Evolutionary conservation across 30 jellyfish, hydroid and myxozoan species (phyloP).

Genomic region (Turritopsis rubra): DNA sequence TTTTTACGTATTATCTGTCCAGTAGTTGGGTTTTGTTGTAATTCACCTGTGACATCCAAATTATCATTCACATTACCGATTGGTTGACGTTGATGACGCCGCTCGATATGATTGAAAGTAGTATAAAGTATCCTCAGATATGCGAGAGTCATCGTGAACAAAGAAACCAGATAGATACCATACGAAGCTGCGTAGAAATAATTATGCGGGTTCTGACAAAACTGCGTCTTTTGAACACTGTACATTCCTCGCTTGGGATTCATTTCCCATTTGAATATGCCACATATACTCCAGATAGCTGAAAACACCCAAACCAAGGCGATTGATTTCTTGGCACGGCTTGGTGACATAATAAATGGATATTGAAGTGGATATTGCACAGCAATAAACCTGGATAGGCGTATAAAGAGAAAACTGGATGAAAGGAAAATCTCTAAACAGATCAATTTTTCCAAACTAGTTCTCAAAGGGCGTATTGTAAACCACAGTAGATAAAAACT

Average conservation of each 20-base stretch:
- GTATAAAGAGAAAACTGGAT: too few species aligned
- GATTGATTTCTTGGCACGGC: slow-evolving; percentile 37
- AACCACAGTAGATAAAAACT: too few species aligned
- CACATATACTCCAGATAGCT: slow-evolving; percentile 36
- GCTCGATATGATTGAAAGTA: slow-evolving; percentile 59
- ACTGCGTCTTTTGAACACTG: slow-evolving; percentile 12
- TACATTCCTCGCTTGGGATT: neutral
- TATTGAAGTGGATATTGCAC: slow-evolving; percentile 54
- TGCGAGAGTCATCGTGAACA: slow-evolving; percentile 53
- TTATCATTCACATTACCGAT: neutral
- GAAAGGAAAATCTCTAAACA: too few species aligned
- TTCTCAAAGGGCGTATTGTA: too few species aligned
- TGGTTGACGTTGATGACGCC: neutral
- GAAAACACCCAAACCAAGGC: slow-evolving; percentile 63
- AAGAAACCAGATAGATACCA: slow-evolving; percentile 59
- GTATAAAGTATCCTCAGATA: slow-evolving; percentile 54
- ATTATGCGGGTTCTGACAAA: slow-evolving; percentile 43
- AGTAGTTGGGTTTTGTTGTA: slow-evolving; percentile 20
- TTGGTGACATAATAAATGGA: slow-evolving; percentile 44
- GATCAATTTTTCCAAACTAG: too few species aligned
- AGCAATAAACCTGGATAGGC: slow-evolving; percentile 50
- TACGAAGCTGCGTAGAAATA: slow-evolving; percentile 57
- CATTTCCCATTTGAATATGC: slow-evolving; percentile 12
- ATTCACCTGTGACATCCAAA: neutral
- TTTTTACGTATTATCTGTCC: slow-evolving; percentile 42